Evolutionary conservation across 2,113 vertebrate genomes (phyloP).

Genomic region (Plecotus auritus): DNA sequence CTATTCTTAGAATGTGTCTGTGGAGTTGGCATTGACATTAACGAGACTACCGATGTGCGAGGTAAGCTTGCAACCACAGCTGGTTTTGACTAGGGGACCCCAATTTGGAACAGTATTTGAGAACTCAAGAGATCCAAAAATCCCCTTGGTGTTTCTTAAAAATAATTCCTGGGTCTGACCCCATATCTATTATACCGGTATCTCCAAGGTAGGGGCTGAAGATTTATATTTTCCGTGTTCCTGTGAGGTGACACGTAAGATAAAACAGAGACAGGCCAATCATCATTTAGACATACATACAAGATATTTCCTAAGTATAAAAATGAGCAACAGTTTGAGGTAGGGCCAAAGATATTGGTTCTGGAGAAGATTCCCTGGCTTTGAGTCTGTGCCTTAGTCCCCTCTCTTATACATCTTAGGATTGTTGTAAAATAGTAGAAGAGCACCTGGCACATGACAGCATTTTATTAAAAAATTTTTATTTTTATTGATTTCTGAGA

Average conservation of each 20-base stretch:
- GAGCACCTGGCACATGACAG: background rate
- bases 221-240: background rate
- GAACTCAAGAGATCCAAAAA: background rate
- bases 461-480: background rate
- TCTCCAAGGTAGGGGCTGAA: background rate
- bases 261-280: background rate
- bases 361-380: background rate
- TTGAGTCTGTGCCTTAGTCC: background rate
- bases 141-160: background rate
- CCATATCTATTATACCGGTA: background rate
- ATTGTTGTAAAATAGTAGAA: background rate
- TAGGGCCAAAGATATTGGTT: background rate
- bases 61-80: background rate
- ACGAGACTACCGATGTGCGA: background rate
- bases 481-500: no score
- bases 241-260: background rate
- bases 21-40: background rate
- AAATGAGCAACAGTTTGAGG: background rate
- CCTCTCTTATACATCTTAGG: background rate
- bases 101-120: background rate
- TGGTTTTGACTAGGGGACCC: background rate
- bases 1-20: background rate
- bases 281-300: background rate
- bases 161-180: background rate
- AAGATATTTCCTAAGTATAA: background rate